These are phyloP conservation scores for Dipodomys spectabilis DNA, from an alignment of 2,113 vertebrate genomes.

Conservation along the genomic window DNA sequence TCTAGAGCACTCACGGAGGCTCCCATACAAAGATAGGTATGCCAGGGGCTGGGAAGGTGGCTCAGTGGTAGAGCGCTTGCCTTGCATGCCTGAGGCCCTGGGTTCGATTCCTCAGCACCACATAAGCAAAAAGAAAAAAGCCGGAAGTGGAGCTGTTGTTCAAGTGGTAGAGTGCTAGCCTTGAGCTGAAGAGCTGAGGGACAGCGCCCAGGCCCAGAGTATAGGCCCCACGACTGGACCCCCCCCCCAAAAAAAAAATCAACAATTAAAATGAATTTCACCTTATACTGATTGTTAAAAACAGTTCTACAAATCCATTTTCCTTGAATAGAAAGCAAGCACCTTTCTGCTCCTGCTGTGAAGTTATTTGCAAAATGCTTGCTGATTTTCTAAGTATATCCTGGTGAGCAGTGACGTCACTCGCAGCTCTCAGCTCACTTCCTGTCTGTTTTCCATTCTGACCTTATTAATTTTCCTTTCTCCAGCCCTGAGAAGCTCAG, in stretches of 20 bases:
- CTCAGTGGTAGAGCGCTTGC: too few relatives aligned
- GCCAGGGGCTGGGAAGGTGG: too few relatives aligned
- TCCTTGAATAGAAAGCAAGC: not conserved
- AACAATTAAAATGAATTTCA: slow-evolving; percentile 21
- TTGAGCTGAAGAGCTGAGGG: too few relatives aligned
- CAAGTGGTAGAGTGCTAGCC: too few relatives aligned
- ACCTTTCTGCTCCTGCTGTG: slow-evolving; percentile 6
- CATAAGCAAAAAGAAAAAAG: too few relatives aligned
- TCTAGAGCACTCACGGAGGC: not conserved
- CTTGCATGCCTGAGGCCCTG: too few relatives aligned
- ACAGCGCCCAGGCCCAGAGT: too few relatives aligned
- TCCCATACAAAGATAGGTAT: not conserved
- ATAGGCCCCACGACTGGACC: too few relatives aligned
- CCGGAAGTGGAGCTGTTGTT: too few relatives aligned
- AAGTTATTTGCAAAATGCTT: slow-evolving; percentile 40
- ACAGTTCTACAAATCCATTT: not conserved
- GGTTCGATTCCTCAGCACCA: too few relatives aligned
- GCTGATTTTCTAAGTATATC: slow-evolving; percentile 24
- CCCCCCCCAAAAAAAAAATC: not conserved
- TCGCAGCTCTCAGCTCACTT: not conserved
- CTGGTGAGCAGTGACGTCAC: not conserved
- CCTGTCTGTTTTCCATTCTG: slow-evolving; percentile 19
- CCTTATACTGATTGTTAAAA: not conserved
- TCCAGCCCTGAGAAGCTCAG: slow-evolving; percentile 39
- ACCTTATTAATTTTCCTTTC: slow-evolving; percentile 31